These are phyloP conservation scores for Tarsius wallacei DNA, from an alignment of 2,797 vertebrate species.

Conservation along the genomic window DNA sequence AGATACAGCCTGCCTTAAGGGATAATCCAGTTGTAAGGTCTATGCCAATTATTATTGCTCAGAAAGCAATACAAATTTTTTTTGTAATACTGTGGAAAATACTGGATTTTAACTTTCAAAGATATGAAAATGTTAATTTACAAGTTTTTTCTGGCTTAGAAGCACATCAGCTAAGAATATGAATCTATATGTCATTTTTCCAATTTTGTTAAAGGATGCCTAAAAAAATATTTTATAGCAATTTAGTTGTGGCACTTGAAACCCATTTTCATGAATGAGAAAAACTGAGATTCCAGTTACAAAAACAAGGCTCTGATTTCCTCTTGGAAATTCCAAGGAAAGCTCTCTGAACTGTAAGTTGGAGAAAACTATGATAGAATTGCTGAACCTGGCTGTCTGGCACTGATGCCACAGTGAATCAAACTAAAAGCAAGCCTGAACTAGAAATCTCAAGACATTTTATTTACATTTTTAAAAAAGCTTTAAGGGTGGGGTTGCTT, in stretches of 20 bases:
- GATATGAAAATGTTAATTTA: conserved; percentile 28
- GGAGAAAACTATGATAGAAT: not conserved
- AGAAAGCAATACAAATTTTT: conserved; percentile 54
- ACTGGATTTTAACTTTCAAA: not conserved
- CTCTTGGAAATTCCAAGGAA: not conserved
- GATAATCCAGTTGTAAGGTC: not conserved
- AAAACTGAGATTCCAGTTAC: conserved; percentile 50
- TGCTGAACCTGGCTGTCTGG: not conserved
- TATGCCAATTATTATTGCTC: not conserved
- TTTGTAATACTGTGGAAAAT: conserved; percentile 17
- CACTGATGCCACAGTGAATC: not conserved
- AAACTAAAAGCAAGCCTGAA: conserved; percentile 61
- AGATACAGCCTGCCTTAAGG: conserved; percentile 59
- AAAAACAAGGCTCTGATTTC: conserved; percentile 46
- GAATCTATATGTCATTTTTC: not conserved
- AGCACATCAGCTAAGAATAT: not conserved
- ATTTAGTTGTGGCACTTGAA: not conserved
- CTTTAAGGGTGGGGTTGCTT: conserved; percentile 46
- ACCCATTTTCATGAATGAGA: conserved; percentile 65
- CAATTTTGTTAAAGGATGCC: not conserved
- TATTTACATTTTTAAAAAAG: conserved; percentile 11
- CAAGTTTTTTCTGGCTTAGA: not conserved
- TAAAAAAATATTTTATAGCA: not conserved
- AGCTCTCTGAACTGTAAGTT: not conserved
- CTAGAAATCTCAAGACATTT: conserved; percentile 33